Conservation (phyloP, 2,888 invertebrate genomes). For the Ryuthela nishihirai region DNA sequence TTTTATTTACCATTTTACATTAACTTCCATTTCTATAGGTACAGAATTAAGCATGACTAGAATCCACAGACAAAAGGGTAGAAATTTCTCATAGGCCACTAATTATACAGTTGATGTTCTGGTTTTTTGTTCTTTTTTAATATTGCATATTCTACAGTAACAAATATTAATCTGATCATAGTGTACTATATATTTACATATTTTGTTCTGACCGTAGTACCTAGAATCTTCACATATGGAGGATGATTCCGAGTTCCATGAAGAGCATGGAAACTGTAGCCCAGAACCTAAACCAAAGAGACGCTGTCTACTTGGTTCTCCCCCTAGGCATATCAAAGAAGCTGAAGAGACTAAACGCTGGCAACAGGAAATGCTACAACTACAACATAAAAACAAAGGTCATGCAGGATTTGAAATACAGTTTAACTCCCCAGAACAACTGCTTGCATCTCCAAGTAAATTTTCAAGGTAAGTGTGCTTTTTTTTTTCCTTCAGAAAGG, state of each 20-base stretch:
- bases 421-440: conserved; percentile 34
- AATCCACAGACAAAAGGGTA: no score
- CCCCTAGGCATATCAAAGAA: conserved; percentile 46
- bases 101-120: no score
- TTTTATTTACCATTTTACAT: no score
- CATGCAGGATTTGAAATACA: conserved; percentile 35
- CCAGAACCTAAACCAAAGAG: conserved; percentile 23
- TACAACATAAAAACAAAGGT: conserved; percentile 15
- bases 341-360: conserved; percentile 43
- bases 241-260: background rate
- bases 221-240: background rate
- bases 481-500: background rate
- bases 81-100: no score
- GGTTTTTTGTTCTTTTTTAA: no score
- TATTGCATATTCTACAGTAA: no score
- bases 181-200: background rate
- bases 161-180: no score
- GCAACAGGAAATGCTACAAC: conserved; percentile 41
- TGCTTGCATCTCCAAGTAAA: conserved; percentile 14
- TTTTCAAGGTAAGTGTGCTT: background rate
- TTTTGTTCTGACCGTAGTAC: conserved; percentile 1
- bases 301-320: conserved; percentile 46
- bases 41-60: no score
- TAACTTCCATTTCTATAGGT: no score
- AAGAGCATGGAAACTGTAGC: background rate